These are phyloP conservation scores for Heteromurus nitidus DNA, from an alignment of 2,888 invertebrate genomes.

Conservation along the genomic window DNA sequence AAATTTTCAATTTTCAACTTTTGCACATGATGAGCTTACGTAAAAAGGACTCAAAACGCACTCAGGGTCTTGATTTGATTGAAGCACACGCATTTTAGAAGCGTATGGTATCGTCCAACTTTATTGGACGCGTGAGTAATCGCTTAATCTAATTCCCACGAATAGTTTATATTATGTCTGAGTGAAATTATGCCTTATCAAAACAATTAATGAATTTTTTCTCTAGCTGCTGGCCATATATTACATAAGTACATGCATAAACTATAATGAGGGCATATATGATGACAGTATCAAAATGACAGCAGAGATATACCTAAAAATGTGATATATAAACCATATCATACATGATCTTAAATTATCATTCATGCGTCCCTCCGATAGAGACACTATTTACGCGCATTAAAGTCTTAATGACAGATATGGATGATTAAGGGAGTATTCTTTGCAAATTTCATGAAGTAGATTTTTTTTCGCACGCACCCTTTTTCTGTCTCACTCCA, in stretches of 20 bases:
- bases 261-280: background rate
- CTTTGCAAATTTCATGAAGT: constrained; percentile 15
- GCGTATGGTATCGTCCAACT: no score
- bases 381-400: constrained; percentile 43
- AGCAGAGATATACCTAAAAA: background rate
- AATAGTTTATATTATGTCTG: constrained; percentile 48
- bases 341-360: background rate
- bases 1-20: no score
- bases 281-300: background rate
- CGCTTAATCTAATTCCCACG: constrained; percentile 66
- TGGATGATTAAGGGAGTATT: constrained; percentile 55
- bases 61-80: no score
- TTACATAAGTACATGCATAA: constrained; percentile 3
- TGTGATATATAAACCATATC: background rate
- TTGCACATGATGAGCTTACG: no score
- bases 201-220: constrained; percentile 56
- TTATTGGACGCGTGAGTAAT: constrained; percentile 64
- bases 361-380: background rate
- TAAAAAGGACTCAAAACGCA: no score
- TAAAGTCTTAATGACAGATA: constrained; percentile 51
- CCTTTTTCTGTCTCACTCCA: constrained; percentile 53
- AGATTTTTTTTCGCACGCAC: constrained; percentile 56
- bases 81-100: constrained; percentile 36
- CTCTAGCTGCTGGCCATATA: constrained; percentile 13
- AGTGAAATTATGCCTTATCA: constrained; percentile 50